Base-by-base conservation (phyloP, 1,140 invertebrate species). In the Lucilia cuprina region DNA sequence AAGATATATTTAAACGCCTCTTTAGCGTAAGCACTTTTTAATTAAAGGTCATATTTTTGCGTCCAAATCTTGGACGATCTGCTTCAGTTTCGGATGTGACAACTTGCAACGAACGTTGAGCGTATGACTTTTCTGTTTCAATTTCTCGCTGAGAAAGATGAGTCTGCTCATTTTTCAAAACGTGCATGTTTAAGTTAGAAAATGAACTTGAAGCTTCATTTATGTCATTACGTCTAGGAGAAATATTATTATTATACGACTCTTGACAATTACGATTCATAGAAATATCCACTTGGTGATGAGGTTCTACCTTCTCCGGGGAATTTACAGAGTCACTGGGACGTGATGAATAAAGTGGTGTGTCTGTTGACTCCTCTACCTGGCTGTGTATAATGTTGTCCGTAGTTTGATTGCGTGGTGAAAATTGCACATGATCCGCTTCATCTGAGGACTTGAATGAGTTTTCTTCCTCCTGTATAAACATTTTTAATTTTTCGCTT, bases 401-500 rank as follows among this genome's bases (percentile, higher is more conserved):
- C 2, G 49, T 14, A 12, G 9, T 49, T 65, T 19, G 14, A 17
- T n/a, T 65, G 12, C 55, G 55, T 30, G 25, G 25, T 30, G 55
- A 14, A 65, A 65, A 19, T n/a, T n/a, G 14, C 17, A n/a, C 7
- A n/a, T 65, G 60, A 5, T 17, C n/a, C 1, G 2, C 1, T 7
- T 3, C 14, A n/a, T 13, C 17, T 65, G n/a, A 65, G n/a, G 25
- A 30, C 25, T 30, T 30, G 25, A 30, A 30, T 2, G 25, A 30
- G 25, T 65, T 17, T 70, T 85, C 60, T 82, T 87, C 86, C 82
- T 86, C 87, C 60, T 89, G 86, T 84, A 88, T 89, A 17, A 92
- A 85, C n/a, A 86, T 83, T 84, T 91, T 86, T 74, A 93, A 84
- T 82, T 92, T 90, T 19, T 90, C 87, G 85, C 91, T 90, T 78